phyloP scores from a whole-genome alignment of 2,797 vertebrate genomes.

The Myotis vivesi region DNA sequence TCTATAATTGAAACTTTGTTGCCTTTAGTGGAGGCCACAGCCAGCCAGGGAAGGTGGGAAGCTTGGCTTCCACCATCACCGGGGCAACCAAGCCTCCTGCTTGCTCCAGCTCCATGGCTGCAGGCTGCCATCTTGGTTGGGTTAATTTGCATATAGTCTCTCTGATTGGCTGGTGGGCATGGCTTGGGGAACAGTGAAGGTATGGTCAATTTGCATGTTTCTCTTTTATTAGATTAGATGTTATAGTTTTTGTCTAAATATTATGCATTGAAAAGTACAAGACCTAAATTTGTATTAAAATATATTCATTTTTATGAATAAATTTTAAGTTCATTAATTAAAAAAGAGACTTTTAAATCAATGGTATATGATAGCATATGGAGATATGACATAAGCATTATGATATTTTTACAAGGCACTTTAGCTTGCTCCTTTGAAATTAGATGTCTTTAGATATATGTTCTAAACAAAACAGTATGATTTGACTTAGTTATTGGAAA shows the following conservation, averaged over 20 bases:
- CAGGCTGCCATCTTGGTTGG: too few species aligned
- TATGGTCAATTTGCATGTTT: too few species aligned
- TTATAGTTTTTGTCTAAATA: not conserved
- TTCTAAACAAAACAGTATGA: not conserved
- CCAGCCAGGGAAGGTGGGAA: too few species aligned
- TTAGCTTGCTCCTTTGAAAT: constrained; percentile 36
- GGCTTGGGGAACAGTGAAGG: too few species aligned
- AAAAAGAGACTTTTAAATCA: constrained; percentile 15
- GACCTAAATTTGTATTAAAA: not conserved
- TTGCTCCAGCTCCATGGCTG: too few species aligned
- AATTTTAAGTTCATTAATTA: constrained; percentile 18
- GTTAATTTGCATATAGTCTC: too few species aligned
- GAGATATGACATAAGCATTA: not conserved
- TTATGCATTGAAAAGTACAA: not conserved
- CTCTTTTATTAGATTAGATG: not conserved
- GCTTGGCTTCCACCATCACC: too few species aligned
- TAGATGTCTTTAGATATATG: not conserved
- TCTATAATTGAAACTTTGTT: too few species aligned
- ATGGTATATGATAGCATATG: not conserved
- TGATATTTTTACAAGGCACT: not conserved
- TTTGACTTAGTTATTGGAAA: not conserved
- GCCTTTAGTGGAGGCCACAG: too few species aligned
- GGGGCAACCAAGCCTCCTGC: too few species aligned
- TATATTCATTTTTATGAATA: not conserved
- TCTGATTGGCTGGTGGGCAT: too few species aligned